phyloP scores from a whole-genome alignment of 2,888 invertebrate genomes.

The Megalurothrips usitatus region DNA sequence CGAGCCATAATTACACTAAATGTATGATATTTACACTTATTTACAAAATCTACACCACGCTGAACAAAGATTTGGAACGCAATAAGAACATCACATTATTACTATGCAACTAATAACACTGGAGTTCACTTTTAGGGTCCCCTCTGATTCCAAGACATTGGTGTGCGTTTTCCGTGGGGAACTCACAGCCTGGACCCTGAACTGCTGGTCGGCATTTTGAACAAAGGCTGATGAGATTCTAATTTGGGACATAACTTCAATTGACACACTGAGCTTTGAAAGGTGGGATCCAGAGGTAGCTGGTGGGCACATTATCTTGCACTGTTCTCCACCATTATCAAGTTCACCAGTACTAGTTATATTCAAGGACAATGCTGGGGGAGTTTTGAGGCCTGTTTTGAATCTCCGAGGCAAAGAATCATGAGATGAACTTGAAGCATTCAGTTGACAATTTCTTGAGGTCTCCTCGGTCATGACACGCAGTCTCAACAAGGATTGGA shows the following conservation, averaged over 20 bases:
- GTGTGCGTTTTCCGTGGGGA: not conserved
- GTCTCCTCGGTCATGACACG: not conserved
- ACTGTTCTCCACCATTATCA: no score
- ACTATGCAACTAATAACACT: not conserved
- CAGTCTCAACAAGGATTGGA: not conserved
- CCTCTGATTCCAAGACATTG: not conserved
- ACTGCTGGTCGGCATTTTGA: not conserved
- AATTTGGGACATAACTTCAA: not conserved
- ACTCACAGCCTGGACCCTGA: not conserved
- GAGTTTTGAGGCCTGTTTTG: no score
- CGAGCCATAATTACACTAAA: not conserved
- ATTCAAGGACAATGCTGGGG: no score
- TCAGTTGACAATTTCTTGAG: no score
- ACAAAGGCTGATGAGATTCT: not conserved
- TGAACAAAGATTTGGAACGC: not conserved
- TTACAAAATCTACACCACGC: not conserved
- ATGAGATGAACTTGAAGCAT: no score
- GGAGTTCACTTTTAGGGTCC: no score
- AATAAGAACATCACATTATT: not conserved
- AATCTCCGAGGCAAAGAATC: no score
- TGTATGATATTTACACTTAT: not conserved
- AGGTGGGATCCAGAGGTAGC: not conserved
- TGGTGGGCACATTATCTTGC: no score
- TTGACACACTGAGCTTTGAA: not conserved
- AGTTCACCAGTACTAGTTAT: no score